phyloP scores from a whole-genome alignment of 2,888 invertebrate genomes.

The Stramonita haemastoma region DNA sequence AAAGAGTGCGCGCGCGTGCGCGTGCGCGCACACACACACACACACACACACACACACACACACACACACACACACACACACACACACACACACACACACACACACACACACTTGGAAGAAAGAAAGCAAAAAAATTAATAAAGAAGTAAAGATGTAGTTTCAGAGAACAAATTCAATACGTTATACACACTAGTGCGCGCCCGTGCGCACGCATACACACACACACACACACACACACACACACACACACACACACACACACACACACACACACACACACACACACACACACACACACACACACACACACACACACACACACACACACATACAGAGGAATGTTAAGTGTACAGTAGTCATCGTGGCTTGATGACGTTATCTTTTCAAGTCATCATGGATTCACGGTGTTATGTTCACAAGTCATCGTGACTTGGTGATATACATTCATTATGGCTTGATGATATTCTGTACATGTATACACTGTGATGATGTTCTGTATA shows the following conservation, averaged over 20 bases:
- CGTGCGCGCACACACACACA: background rate
- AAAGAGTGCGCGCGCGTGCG: background rate
- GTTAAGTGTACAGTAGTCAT: too few species aligned
- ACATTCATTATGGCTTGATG: too few species aligned
- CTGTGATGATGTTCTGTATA: too few species aligned
- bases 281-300: slow-evolving; percentile 15
- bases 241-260: slow-evolving; percentile 18
- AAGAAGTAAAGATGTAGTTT: too few species aligned
- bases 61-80: slow-evolving; percentile 25
- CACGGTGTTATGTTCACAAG: too few species aligned
- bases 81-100: slow-evolving; percentile 31
- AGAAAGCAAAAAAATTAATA: too few species aligned
- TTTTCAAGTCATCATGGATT: too few species aligned
- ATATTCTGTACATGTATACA: background rate
- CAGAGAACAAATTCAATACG: too few species aligned
- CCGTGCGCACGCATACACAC: background rate
- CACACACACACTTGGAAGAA: background rate
- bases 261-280: background rate
- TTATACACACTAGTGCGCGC: background rate
- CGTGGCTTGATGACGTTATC: too few species aligned
- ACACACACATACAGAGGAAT: background rate
- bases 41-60: background rate
- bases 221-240: slow-evolving; percentile 19
- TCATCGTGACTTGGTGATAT: too few species aligned
- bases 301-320: slow-evolving; percentile 10